Evolutionary conservation across 1,140 invertebrate species (phyloP).

Genomic region (Pteromalus puparum): DNA sequence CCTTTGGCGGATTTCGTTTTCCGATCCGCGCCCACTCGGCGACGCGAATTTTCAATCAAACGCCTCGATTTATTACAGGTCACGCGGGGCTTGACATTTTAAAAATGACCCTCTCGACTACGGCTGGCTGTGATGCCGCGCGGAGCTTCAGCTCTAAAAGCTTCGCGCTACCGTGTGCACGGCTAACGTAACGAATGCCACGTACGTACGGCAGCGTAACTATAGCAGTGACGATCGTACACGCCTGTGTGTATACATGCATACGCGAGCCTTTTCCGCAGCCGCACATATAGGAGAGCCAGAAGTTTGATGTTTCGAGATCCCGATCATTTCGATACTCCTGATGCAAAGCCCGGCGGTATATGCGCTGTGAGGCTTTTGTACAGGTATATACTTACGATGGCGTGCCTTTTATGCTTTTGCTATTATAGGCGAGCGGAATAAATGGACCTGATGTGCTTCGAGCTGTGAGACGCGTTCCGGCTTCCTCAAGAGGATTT

Average conservation of each 20-base stretch:
- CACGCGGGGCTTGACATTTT: neutral
- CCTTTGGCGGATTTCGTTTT: constrained; percentile 24
- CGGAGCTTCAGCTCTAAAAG: neutral
- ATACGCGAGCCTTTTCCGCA: neutral
- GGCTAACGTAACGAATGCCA: neutral
- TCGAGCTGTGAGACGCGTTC: too few relatives aligned
- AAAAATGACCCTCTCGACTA: constrained; percentile 27
- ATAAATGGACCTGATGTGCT: too few relatives aligned
- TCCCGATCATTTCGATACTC: neutral
- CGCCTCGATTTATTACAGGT: constrained; percentile 35
- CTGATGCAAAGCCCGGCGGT: too few relatives aligned
- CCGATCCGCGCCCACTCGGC: neutral
- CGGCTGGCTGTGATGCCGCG: too few relatives aligned
- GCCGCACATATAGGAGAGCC: neutral
- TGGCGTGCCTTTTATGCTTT: too few relatives aligned
- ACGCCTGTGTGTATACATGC: neutral
- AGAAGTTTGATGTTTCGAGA: neutral
- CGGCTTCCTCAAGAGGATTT: too few relatives aligned
- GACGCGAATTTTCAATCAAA: constrained; percentile 41
- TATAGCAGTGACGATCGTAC: neutral
- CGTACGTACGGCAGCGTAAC: neutral
- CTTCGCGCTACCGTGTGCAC: neutral
- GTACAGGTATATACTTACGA: too few relatives aligned
- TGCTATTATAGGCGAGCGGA: too few relatives aligned
- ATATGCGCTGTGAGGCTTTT: too few relatives aligned